These are phyloP conservation scores for Eupeodes luniger DNA, from an alignment of 2,888 invertebrate genomes.

Conservation along the genomic window DNA sequence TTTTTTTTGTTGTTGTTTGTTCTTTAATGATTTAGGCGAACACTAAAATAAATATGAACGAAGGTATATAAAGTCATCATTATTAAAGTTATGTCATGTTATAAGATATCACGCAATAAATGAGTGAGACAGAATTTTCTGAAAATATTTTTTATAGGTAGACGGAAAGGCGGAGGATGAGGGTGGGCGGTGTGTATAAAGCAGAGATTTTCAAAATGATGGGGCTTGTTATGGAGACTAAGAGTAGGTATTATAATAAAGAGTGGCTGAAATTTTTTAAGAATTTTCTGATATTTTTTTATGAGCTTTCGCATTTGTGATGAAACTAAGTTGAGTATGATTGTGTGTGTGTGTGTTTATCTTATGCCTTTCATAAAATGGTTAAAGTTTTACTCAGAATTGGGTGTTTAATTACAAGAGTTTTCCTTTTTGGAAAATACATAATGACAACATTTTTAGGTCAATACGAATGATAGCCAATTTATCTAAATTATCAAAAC, in stretches of 20 bases:
- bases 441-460: not conserved
- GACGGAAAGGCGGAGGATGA: too few species aligned
- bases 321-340: not conserved
- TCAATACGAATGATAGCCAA: too few species aligned
- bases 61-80: slow-evolving; percentile 66
- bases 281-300: slow-evolving; percentile 29
- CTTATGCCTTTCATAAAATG: not conserved
- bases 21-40: not conserved
- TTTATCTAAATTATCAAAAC: too few species aligned
- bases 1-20: not conserved
- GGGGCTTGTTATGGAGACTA: slow-evolving; percentile 49
- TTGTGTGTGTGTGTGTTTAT: not conserved
- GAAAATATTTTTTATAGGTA: slow-evolving; percentile 44
- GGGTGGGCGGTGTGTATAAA: not conserved
- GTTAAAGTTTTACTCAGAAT: not conserved
- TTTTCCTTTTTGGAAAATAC: not conserved
- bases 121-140: slow-evolving; percentile 48
- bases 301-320: slow-evolving; percentile 36
- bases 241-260: not conserved
- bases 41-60: slow-evolving; percentile 41
- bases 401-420: not conserved
- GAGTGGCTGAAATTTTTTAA: slow-evolving; percentile 16
- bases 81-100: slow-evolving; percentile 57
- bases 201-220: slow-evolving; percentile 40
- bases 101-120: slow-evolving; percentile 32